phyloP scores from a whole-genome alignment of 2,888 invertebrate species.

The Xestoiulus laeticollis region DNA sequence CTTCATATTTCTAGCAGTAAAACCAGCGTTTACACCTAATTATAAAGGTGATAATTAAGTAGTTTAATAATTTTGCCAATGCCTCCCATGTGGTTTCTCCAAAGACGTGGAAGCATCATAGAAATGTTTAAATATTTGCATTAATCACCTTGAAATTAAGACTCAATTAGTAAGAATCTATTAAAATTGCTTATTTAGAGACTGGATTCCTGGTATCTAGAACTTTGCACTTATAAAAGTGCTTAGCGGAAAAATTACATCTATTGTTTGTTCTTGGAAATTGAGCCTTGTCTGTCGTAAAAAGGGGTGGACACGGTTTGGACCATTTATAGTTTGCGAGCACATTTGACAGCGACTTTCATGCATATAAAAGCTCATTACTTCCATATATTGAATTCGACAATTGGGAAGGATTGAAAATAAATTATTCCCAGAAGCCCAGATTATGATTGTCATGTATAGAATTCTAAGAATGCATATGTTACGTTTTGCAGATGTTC shows the following conservation, averaged over 20 bases:
- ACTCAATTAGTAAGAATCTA: background rate
- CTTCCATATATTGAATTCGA: background rate
- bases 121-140: background rate
- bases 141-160: background rate
- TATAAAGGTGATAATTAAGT: background rate
- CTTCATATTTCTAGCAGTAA: background rate
- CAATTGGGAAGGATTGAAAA: background rate
- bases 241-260: too few relatives aligned
- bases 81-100: background rate
- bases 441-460: background rate
- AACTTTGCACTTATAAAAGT: too few relatives aligned
- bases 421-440: background rate
- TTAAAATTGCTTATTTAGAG: background rate
- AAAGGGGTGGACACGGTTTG: too few relatives aligned
- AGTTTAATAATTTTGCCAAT: background rate
- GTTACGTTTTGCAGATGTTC: background rate
- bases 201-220: background rate
- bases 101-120: background rate
- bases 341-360: too few relatives aligned
- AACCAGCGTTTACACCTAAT: background rate
- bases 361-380: too few relatives aligned
- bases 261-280: too few relatives aligned
- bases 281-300: too few relatives aligned
- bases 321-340: too few relatives aligned
- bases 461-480: conserved; percentile 17